Percentiles rank a stretch among this genome's conserved stretches.
phyloP scores from a whole-genome alignment of 2,888 invertebrate species.

The Eristalis arbustorum region DNA sequence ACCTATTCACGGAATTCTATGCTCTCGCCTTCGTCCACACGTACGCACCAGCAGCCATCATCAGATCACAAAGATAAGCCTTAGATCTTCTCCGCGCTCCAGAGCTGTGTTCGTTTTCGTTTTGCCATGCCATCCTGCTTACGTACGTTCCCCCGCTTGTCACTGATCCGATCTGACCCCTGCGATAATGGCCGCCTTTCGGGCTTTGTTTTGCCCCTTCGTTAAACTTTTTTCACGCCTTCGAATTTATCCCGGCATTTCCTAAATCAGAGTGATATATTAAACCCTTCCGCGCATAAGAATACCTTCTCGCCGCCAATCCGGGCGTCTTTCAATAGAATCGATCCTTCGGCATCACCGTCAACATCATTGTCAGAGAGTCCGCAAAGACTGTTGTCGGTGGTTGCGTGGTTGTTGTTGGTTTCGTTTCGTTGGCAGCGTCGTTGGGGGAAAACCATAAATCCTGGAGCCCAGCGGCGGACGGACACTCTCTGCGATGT shows the following conservation, averaged over 20 bases:
- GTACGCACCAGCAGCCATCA: not conserved
- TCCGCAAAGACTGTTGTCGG: not conserved
- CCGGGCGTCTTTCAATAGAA: constrained; percentile 54
- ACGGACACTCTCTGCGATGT: constrained; percentile 51
- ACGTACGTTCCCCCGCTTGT: constrained; percentile 26
- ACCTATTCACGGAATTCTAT: not conserved
- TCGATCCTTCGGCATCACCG: constrained; percentile 63
- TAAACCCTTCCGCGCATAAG: constrained; percentile 46
- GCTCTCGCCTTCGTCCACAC: not conserved
- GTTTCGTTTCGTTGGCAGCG: not conserved
- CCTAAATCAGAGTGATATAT: constrained; percentile 70
- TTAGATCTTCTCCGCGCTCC: constrained; percentile 50
- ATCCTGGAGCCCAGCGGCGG: constrained; percentile 63
- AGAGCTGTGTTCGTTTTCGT: not conserved
- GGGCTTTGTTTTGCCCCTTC: constrained; percentile 22
- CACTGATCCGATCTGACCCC: constrained; percentile 51
- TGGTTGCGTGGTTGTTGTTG: not conserved
- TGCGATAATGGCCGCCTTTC: constrained; percentile 18
- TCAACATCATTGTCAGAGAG: constrained; percentile 62
- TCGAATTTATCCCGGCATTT: constrained; percentile 34
- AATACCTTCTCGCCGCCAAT: constrained; percentile 3
- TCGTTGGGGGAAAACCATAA: constrained; percentile 52
- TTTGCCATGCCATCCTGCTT: too few species aligned
- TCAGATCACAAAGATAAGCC: constrained; percentile 47
- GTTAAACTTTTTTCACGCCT: constrained; percentile 68